Conservation (phyloP, 2,888 invertebrate species). For the Galeruca laticollis region DNA sequence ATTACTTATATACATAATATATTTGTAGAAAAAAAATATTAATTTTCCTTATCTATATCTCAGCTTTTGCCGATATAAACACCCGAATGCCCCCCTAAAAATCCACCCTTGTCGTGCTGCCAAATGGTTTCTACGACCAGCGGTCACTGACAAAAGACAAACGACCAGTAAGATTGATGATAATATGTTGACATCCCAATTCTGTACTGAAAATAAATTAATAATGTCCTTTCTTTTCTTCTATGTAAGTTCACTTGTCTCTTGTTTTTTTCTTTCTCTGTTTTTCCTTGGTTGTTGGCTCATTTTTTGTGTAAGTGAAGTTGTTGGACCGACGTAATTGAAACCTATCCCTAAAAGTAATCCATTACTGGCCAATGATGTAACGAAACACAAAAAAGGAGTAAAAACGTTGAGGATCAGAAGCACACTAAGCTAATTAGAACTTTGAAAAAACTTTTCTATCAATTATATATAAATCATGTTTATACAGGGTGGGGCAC, state of each 20-base stretch:
- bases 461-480: neutral
- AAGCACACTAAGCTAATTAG: neutral
- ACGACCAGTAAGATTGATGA: conserved; percentile 65
- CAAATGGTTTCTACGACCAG: conserved; percentile 43
- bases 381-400: conserved; percentile 26
- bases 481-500: neutral
- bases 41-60: neutral
- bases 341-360: conserved; percentile 41
- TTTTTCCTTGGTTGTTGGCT: conserved; percentile 34
- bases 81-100: conserved; percentile 8
- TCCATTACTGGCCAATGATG: conserved; percentile 38
- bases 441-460: neutral
- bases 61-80: conserved; percentile 36
- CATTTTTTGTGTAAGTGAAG: conserved; percentile 33
- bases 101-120: conserved; percentile 39
- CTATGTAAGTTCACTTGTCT: conserved; percentile 38
- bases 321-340: conserved; percentile 40
- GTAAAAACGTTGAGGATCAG: conserved; percentile 8
- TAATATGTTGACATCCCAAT: conserved; percentile 62
- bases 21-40: no score
- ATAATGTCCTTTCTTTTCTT: conserved; percentile 57
- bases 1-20: no score
- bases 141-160: conserved; percentile 63
- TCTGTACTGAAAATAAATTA: conserved; percentile 63
- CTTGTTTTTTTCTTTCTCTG: conserved; percentile 33